Conservation (phyloP, 2,113 vertebrate genomes). For the Cricetomys ansorgei region DNA sequence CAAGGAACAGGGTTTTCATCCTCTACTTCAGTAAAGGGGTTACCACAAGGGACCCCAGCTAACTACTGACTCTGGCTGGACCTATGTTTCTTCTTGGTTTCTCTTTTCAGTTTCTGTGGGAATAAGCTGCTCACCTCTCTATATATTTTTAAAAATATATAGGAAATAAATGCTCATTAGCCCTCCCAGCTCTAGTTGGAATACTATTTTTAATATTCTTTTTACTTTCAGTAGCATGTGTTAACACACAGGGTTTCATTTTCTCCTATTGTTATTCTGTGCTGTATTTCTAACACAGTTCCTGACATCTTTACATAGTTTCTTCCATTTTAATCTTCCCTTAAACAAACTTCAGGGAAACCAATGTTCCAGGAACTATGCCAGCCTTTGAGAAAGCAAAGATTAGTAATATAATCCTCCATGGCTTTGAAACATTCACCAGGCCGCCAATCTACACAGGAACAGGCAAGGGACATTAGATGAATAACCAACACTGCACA, state of each 20-base stretch:
- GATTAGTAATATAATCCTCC: conserved; percentile 18
- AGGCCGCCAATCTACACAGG: background rate
- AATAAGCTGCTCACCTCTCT: background rate
- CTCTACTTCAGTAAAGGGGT: background rate
- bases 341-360: conserved; percentile 56
- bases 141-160: background rate
- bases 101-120: background rate
- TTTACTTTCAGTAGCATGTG: background rate
- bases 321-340: conserved; percentile 46
- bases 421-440: background rate
- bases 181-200: background rate
- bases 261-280: background rate
- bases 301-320: background rate
- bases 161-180: background rate
- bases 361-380: conserved; percentile 23
- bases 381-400: conserved; percentile 41
- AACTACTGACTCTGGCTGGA: background rate
- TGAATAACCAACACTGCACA: background rate
- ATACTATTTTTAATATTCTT: background rate
- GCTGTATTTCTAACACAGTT: background rate
- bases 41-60: background rate
- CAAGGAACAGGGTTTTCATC: fast-evolving
- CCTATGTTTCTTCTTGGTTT: background rate
- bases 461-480: background rate
- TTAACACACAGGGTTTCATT: background rate